Evolutionary conservation across 2,797 vertebrate species (phyloP), one percentile per base, ranked within the genome.

Genomic region (Glossophaga mutica): DNA sequence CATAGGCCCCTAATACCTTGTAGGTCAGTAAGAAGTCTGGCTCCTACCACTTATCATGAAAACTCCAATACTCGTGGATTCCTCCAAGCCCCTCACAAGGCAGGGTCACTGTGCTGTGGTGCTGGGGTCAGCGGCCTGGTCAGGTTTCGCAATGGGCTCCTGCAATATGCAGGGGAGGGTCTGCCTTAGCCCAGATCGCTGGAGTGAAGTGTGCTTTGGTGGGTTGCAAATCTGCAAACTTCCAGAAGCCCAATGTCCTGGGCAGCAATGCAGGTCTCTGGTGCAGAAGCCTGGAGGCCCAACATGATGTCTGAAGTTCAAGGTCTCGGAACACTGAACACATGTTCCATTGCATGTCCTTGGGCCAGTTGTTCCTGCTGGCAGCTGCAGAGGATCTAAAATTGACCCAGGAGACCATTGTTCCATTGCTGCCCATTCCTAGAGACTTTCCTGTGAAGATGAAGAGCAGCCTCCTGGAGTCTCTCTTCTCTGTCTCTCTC

Each of bases 1-100:
- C 2, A 0, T 19, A 39, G 21, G 10, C 1, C 4, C 0, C 0
- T 44, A 6, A 1, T 1, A 18, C 32, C 1, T 34, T 12, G 14
- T 2, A 19, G 12, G 1, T 15, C 39, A 37, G 26, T 4, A 32
- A 12, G 42, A 12, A 34, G 9, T n/a, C 26, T 62, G n/a, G 29
- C 6, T 9, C 12, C 22, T 22, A 9, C 9, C 12, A 7, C 12
- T 18, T 34, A 26, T 26, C 55, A 0, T 16, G 10, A 4, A 79
- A 78, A 34, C 15, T 18, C 24, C 26, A n/a, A 5, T 39, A 10
- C 24, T 29, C 8, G 0, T 21, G 19, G 21, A 34, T 6, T 1
- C 48, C 48, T 42, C 29, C 16, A 6, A 5, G 3, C 4, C 4
- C 7, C 3, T 32, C 39, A 5, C 10, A 46, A 15, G 1, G 3